A percentile compares a stretch with the other conserved stretches of the same genome.
Evolutionary conservation across 2,888 invertebrate species (phyloP).

Genomic region (Shargacucullia verbasci): DNA sequence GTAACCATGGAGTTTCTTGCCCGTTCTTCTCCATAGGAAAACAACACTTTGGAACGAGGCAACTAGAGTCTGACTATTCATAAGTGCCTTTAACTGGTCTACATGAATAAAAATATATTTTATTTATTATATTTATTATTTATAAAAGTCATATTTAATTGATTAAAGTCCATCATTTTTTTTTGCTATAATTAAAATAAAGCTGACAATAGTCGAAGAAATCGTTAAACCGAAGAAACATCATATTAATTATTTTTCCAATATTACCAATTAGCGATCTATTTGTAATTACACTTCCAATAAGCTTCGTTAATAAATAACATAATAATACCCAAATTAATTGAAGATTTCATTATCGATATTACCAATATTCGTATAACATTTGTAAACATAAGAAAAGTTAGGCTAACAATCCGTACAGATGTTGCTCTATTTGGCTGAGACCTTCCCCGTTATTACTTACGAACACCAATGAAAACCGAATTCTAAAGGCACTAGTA

Average conservation of each 20-base stretch:
- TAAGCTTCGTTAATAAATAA: neutral
- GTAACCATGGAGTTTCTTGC: too few species aligned
- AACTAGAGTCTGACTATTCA: too few species aligned
- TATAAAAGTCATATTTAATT: too few species aligned
- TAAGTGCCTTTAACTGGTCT: too few species aligned
- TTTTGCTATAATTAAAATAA: too few species aligned
- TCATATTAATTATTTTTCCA: neutral
- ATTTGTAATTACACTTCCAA: neutral
- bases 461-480: conserved; percentile 3
- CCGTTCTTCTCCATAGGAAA: too few species aligned
- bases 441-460: conserved; percentile 5
- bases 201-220: neutral
- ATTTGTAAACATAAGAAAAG: conserved; percentile 24
- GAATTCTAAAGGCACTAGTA: neutral
- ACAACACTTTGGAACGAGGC: too few species aligned
- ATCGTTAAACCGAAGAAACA: neutral
- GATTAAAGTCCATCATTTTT: too few species aligned
- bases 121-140: too few species aligned
- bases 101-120: too few species aligned
- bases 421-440: conserved; percentile 23
- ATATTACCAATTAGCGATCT: neutral
- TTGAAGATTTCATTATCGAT: neutral
- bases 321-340: conserved; percentile 2
- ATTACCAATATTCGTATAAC: conserved; percentile 6
- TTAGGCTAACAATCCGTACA: conserved; percentile 18